A percentile compares a stretch with the other conserved stretches of the same genome.
Conservation (phyloP, 2,888 invertebrate species). For the Rotaria socialis region DNA sequence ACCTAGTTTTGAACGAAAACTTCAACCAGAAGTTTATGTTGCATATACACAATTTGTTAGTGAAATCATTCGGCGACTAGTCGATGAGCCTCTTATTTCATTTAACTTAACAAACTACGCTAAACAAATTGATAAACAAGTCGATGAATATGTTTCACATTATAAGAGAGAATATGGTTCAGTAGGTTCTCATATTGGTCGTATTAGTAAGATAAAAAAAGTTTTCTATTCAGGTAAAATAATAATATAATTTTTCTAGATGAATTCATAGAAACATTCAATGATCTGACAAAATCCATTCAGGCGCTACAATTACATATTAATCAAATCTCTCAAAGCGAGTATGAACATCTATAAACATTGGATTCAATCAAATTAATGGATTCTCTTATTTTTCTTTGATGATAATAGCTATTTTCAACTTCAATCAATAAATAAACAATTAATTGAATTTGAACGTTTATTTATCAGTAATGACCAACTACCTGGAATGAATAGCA, state of each 20-base stretch:
- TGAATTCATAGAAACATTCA: neutral
- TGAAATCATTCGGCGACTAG: neutral
- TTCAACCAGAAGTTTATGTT: neutral
- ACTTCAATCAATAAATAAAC: neutral
- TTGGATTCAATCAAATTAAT: too few relatives aligned
- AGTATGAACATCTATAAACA: neutral
- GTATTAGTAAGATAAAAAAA: neutral
- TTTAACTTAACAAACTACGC: conserved; percentile 10
- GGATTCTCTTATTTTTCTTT: too few relatives aligned
- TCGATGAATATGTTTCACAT: neutral
- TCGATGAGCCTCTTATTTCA: neutral
- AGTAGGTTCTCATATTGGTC: neutral
- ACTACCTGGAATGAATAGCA: neutral
- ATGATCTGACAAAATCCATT: conserved; percentile 2
- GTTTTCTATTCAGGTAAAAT: neutral
- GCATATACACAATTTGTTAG: neutral
- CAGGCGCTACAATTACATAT: neutral
- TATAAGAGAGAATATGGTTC: neutral
- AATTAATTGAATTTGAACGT: conserved; percentile 1
- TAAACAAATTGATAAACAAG: neutral
- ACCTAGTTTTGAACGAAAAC: neutral
- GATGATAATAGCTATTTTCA: neutral
- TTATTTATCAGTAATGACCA: neutral
- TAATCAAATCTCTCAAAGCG: neutral
- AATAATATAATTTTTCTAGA: neutral